Conservation (phyloP, 2,113 vertebrate genomes). For the Meleagris gallopavo region DNA sequence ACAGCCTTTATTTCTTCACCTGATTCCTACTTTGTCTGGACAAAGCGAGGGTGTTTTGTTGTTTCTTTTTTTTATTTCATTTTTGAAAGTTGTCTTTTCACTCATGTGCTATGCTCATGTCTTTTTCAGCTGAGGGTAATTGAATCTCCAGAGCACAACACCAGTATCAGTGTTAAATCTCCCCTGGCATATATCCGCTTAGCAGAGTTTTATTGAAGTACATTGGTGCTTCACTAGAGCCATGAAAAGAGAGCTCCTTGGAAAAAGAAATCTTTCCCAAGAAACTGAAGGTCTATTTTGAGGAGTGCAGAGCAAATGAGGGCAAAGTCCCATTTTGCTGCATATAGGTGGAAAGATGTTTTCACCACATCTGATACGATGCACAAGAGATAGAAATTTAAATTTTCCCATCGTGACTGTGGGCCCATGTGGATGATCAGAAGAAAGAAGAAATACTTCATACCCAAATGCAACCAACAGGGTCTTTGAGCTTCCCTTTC, state of each 20-base stretch:
- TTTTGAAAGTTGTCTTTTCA: neutral
- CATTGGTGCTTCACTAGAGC: neutral
- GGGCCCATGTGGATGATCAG: neutral
- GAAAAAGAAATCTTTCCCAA: slow-evolving; percentile 1
- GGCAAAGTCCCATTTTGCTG: neutral
- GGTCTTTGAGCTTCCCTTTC: neutral
- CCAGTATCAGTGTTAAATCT: slow-evolving; percentile 23
- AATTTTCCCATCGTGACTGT: neutral
- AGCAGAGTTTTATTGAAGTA: slow-evolving; percentile 27
- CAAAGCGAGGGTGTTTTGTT: neutral
- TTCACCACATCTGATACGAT: neutral
- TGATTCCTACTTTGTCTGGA: neutral
- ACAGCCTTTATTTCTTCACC: neutral
- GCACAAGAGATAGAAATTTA: neutral
- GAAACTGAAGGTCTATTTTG: neutral
- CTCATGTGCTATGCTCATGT: rapidly evolving
- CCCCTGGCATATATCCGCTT: neutral
- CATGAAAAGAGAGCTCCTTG: neutral
- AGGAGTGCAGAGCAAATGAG: neutral
- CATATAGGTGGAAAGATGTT: neutral
- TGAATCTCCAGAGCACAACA: slow-evolving; percentile 7
- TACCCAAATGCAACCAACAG: neutral
- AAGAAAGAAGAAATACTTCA: neutral
- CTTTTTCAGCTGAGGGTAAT: slow-evolving; percentile 18
- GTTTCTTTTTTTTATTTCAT: neutral